These are phyloP conservation scores for Galaxea fascicularis DNA, from an alignment of 92 coral and sea anemone species.

Conservation along the genomic window DNA sequence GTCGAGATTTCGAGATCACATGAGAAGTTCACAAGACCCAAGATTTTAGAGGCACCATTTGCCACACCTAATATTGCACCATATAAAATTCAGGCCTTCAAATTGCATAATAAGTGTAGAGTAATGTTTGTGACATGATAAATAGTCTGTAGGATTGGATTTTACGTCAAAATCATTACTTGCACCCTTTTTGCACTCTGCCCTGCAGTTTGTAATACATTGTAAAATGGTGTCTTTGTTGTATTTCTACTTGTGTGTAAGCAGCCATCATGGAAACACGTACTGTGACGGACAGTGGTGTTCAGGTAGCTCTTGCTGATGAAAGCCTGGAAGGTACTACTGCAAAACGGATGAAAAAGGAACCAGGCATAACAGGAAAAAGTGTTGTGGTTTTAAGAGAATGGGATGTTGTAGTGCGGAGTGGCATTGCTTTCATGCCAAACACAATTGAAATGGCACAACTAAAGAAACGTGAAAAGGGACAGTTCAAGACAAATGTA, in stretches of 20 bases:
- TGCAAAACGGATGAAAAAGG: conserved; percentile 11
- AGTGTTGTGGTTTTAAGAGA: conserved; percentile 30
- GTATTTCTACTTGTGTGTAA: neutral
- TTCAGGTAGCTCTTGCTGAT: neutral
- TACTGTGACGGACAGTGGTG: neutral
- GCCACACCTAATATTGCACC: no score
- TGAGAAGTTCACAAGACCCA: no score
- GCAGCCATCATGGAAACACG: neutral
- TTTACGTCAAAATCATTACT: no score
- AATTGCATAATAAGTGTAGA: no score
- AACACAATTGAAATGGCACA: conserved; percentile 54
- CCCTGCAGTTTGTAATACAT: neutral
- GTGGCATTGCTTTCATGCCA: conserved; percentile 16
- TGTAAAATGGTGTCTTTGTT: neutral
- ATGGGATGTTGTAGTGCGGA: neutral
- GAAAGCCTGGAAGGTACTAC: neutral
- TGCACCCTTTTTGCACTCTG: no score
- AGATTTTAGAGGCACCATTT: no score
- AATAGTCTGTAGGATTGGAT: no score
- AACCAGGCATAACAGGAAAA: conserved; percentile 6
- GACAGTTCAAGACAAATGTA: conserved; percentile 38
- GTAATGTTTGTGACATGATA: no score
- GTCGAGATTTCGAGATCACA: no score
- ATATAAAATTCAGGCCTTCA: no score
- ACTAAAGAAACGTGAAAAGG: conserved; percentile 13